Percentiles rank a stretch among this genome's conserved stretches.
Evolutionary conservation across 1,140 invertebrate genomes (phyloP).

Genomic region (Sycophaga agraensis): DNA sequence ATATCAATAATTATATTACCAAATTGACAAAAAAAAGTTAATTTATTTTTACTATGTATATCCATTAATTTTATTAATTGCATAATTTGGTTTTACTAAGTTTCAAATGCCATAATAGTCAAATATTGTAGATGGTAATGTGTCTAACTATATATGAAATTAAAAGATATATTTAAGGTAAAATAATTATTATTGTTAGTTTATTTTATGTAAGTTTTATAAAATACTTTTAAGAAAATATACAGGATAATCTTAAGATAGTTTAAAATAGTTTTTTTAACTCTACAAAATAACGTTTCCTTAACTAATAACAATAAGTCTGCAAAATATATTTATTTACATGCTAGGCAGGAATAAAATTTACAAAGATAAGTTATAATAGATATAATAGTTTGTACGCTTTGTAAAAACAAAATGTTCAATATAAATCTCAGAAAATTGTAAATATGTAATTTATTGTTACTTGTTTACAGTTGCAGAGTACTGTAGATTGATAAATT

Average conservation of each 20-base stretch:
- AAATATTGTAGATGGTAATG: conserved; percentile 21
- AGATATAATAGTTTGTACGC: not conserved
- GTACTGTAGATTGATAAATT: too few species aligned
- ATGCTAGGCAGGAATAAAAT: conserved; percentile 16
- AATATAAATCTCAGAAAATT: conserved; percentile 20
- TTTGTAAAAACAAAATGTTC: conserved; percentile 10
- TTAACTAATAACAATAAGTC: conserved; percentile 16
- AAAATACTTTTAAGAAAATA: conserved; percentile 32
- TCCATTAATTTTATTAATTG: conserved; percentile 18
- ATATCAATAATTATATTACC: conserved; percentile 4
- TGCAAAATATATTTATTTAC: conserved; percentile 27
- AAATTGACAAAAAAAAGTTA: not conserved
- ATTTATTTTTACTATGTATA: not conserved
- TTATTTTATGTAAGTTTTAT: conserved; percentile 31
- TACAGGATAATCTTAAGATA: conserved; percentile 21
- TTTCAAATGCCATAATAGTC: not conserved
- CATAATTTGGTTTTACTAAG: not conserved
- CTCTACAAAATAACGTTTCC: conserved; percentile 14
- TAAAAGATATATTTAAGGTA: conserved; percentile 25
- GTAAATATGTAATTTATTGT: conserved; percentile 5
- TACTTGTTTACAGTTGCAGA: conserved; percentile 11
- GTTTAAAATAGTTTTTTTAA: conserved; percentile 24
- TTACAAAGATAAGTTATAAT: conserved; percentile 4
- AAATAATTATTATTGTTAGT: conserved; percentile 24
- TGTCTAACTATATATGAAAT: not conserved